Evolutionary conservation across 30 jellyfish, hydroid and myxozoan genomes (phyloP).

Genomic region (Hydractinia echinata): DNA sequence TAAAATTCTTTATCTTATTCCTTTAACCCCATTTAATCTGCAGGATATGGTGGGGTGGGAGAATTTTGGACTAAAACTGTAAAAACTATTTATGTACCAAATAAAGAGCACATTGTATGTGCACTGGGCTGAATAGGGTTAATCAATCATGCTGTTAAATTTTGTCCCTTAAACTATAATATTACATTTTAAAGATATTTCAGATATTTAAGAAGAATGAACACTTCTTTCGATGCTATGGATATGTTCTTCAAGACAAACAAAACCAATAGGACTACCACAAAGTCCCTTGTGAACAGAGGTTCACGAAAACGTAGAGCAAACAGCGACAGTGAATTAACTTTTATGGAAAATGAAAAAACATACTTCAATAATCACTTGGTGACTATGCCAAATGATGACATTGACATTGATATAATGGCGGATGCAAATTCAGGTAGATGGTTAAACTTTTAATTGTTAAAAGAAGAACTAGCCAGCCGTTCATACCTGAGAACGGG

Average conservation of each 20-base stretch:
- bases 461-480: background rate
- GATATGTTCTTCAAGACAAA: background rate
- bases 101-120: too few species aligned
- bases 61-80: too few species aligned
- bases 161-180: too few species aligned
- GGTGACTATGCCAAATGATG: background rate
- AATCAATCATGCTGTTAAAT: too few species aligned
- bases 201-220: background rate
- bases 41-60: too few species aligned
- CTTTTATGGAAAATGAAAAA: constrained; percentile 5
- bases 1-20: too few species aligned
- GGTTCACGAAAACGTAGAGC: constrained; percentile 28
- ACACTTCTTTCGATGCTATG: background rate
- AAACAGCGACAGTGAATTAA: constrained; percentile 34
- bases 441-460: background rate
- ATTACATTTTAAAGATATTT: too few species aligned
- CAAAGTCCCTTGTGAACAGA: background rate
- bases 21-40: too few species aligned
- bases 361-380: background rate
- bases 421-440: constrained; percentile 3
- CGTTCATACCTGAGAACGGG: background rate
- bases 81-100: too few species aligned
- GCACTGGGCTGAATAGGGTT: too few species aligned
- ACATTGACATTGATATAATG: background rate
- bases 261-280: background rate